Base-by-base conservation (phyloP, 1,140 invertebrate species). In the Gerris buenoi region DNA sequence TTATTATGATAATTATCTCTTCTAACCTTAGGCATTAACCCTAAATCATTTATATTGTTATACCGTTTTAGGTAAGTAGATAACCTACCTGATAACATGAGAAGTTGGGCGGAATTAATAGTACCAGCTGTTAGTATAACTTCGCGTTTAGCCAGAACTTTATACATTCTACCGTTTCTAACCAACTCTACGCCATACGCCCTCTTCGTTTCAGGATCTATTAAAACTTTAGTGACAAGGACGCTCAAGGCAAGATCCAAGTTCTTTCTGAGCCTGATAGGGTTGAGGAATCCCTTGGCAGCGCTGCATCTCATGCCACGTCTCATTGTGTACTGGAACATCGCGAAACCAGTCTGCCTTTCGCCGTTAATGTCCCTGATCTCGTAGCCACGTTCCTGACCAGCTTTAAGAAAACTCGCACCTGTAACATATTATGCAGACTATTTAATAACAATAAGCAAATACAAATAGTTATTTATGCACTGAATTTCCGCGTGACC, bases 301-400 rank as follows among this genome's bases (percentile, higher is more conserved):
- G 88, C 79, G 59, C 88, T 90, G 72, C 88, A 90, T 46, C 91
- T 79, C 0, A 86, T 81, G 0, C 86, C 90, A 56, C 88, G 78
- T 63, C 89, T 77, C 84, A 91, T 91, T 2, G 89, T 93, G 72
- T 83, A 90, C 75, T 93, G 90, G 65, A 85, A 90, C 66, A 90
- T 83, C 0, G 85, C 84, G 72, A 89, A 92, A 2, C 90, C 90
- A 0, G 89, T 91, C 74, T 91, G 89, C 70, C 88, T 82, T 0
- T 85, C 83, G 5, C 91, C 85, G 76, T 93, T 90, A 63, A 90
- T 78, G 75, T 88, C 86, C 0, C 85, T 72, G 5, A 91, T 85
- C 60, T 91, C 88, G 77, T 91, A 92, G 57, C 93, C 93, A 84
- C 94, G 90, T 75, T 96, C 90, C 75, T 89, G 82, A 33, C 89